Evolutionary conservation across 2,888 invertebrate genomes (phyloP).

Genomic region (Idaea biselata): DNA sequence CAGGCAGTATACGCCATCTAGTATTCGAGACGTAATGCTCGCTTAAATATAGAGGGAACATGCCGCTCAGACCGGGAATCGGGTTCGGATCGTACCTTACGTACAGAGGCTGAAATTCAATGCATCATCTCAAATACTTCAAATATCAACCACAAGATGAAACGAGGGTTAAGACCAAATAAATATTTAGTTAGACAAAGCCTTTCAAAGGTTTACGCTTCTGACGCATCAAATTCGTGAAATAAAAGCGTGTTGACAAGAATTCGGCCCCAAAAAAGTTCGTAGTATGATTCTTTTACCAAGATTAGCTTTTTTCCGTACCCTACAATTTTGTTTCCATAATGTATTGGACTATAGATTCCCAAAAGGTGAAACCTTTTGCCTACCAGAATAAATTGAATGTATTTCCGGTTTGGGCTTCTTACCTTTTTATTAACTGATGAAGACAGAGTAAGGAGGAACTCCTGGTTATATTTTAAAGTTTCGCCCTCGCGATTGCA

Average conservation of each 20-base stretch:
- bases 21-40: slow-evolving; percentile 67
- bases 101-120: slow-evolving; percentile 65
- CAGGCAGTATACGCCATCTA: slow-evolving; percentile 67
- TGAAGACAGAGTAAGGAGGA: slow-evolving; percentile 59
- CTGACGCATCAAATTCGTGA: slow-evolving; percentile 25
- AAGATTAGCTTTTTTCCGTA: slow-evolving; percentile 39
- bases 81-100: slow-evolving; percentile 69
- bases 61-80: slow-evolving; percentile 63
- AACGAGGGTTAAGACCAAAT: slow-evolving; percentile 7
- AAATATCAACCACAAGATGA: slow-evolving; percentile 17
- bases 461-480: slow-evolving; percentile 70
- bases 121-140: slow-evolving; percentile 21
- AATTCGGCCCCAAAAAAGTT: slow-evolving; percentile 40
- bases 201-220: slow-evolving; percentile 10
- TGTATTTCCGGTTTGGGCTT: slow-evolving; percentile 5
- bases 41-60: slow-evolving; percentile 65
- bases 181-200: slow-evolving; percentile 13
- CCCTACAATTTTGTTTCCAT: slow-evolving; percentile 35
- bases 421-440: slow-evolving; percentile 55
- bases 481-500: slow-evolving; percentile 61
- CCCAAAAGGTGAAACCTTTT: slow-evolving; percentile 20
- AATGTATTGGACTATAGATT: slow-evolving; percentile 32
- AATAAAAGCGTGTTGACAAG: slow-evolving; percentile 38
- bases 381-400: slow-evolving; percentile 10
- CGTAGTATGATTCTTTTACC: slow-evolving; percentile 33